phyloP scores from a whole-genome alignment of 2,888 invertebrate species.

The Neoascia interrupta region DNA sequence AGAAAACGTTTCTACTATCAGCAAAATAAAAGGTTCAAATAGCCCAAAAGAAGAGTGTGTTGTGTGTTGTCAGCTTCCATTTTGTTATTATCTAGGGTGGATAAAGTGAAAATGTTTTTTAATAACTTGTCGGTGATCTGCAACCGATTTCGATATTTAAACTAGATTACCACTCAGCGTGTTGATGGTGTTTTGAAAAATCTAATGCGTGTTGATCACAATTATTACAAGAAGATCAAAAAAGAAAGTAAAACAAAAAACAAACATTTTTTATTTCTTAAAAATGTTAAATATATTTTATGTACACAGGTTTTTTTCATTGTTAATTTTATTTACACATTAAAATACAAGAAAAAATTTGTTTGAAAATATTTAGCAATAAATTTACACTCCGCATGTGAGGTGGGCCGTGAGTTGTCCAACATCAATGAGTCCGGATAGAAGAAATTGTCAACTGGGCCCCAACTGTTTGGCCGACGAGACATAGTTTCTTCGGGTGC shows the following conservation, averaged over 20 bases:
- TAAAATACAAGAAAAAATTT: slow-evolving; percentile 9
- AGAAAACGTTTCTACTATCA: slow-evolving; percentile 3
- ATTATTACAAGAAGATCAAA: neutral
- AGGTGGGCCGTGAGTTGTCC: slow-evolving; percentile 87
- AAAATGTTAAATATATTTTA: neutral
- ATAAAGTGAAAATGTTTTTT: too few relatives aligned
- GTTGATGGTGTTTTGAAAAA: neutral
- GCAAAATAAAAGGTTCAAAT: slow-evolving; percentile 21
- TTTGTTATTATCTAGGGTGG: too few relatives aligned
- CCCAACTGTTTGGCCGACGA: slow-evolving; percentile 78
- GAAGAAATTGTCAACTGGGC: slow-evolving; percentile 77
- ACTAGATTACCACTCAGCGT: slow-evolving; percentile 19
- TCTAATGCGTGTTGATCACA: slow-evolving; percentile 4
- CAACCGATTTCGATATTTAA: slow-evolving; percentile 32
- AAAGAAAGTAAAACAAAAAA: slow-evolving; percentile 12
- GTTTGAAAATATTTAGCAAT: slow-evolving; percentile 31
- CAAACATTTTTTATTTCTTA: slow-evolving; percentile 11
- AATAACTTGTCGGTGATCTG: slow-evolving; percentile 30
- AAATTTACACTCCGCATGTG: slow-evolving; percentile 94
- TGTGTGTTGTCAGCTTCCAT: neutral
- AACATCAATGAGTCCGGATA: slow-evolving; percentile 87
- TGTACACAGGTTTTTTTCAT: slow-evolving; percentile 34
- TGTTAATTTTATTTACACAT: slow-evolving; percentile 40
- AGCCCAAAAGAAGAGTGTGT: slow-evolving; percentile 1
- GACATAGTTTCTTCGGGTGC: slow-evolving; percentile 73